Base-by-base conservation (phyloP, 1,140 invertebrate species). In the Piezodorus guildinii region DNA sequence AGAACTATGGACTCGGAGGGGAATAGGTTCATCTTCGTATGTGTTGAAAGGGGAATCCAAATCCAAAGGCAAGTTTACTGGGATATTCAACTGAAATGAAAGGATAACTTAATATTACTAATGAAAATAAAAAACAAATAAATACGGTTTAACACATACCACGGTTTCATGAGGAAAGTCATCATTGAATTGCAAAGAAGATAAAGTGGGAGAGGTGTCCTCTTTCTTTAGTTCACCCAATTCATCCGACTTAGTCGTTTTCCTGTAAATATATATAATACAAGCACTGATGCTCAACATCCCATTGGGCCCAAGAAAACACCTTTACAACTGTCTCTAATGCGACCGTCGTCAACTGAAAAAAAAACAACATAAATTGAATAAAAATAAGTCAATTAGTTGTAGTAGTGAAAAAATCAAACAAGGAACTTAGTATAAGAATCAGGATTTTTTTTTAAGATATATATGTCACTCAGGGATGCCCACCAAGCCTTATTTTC, bases 251-350 rank as follows among this genome's bases (percentile, higher is more conserved):
- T 83, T 84, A 8, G 79, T 75, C 30, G 84, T 81, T 67, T 82
- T 81, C 67, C 83, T 80, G 63, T 87, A 80, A 71, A 90, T n/a
- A 85, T 65, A 90, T 89, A 71, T 89, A 88, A 74, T 87, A 90
- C 1, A 91, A 74, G 12, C 85, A 85, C 73, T 87, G 85, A 77
- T 86, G 82, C 19, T 80, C 77, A 65, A 84, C 78, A 73, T 90
- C 86, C 87, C 87, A 90, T 68, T 91, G 87, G 0, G 87, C 86
- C 88, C 87, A 91, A 59, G 83, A 83, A 69, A 90, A 90, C 39
- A 79, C 80, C 70, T 82, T 81, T 0, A 87, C 84, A 62, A 90
- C 76, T 1, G 75, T 64, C 52, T 74, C 72, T 17, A 62, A 17
- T n/a, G 23, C 52, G 78, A 77, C 51, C 77, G 78, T 3, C 84